Base-by-base conservation (phyloP, 2,888 invertebrate genomes). In the Scaptomyza tumidula region DNA sequence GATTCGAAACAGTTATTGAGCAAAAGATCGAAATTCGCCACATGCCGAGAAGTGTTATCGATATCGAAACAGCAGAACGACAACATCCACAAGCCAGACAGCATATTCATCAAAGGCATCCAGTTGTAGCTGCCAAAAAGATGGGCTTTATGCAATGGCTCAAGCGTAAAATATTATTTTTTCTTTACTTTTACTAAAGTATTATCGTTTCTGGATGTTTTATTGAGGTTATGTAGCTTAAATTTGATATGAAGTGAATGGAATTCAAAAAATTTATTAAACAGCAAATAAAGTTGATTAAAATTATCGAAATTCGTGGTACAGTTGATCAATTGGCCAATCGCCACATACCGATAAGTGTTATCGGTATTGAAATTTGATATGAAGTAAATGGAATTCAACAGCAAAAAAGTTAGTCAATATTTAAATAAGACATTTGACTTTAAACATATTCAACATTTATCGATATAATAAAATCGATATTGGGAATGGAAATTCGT, bases 61-160 rank as follows among this genome's bases (percentile, higher is more conserved):
- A 76, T 39, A 50, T 62, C 35, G 53, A 54, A 4, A 2, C 33
- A 10, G 10, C 9, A 3, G 33, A 10, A 10, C 33, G 33, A 33
- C 10, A 33, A 33, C 33, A 33, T 10, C 9, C 3, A 2, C 13
- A n/a, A 37, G 29, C 10, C 41, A 16, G 41, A 5, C 41, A 3
- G 2, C 6, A 3, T 2, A 16, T 10, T 1, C 4, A 29, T 27
- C 9, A 16, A 7, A 41, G 27, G 0, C 39, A 16, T 9, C 19
- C 3, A 16, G 2, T 9, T 1, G 41, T 5, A 1, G 3, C 10
- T 16, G 13, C 29, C 3, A 27, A 54, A 1, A 67, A 66, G 6
- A n/a, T 13, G 3, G 4, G 50, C 4, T 35, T 81, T 0, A 1
- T 66, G 0, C 53, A 83, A 10, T 86, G 81, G 86, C 44, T 86